phyloP scores from a whole-genome alignment of 2,113 vertebrate genomes.

The Scomber japonicus region DNA sequence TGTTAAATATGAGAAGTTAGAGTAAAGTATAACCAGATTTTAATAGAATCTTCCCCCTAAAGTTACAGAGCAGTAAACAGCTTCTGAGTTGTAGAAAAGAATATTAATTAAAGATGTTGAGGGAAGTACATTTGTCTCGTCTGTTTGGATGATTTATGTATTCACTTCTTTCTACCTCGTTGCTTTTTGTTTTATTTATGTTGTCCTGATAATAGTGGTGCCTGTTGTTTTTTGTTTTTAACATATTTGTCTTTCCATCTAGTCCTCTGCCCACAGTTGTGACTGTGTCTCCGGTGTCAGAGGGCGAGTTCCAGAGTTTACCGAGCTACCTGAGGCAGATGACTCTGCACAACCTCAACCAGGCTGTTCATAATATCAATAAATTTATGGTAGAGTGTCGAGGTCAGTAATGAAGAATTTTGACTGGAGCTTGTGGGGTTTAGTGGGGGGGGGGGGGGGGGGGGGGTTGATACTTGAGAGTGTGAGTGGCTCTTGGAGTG shows the following conservation, averaged over 20 bases:
- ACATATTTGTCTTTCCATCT: not conserved
- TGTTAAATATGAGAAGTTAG: no score
- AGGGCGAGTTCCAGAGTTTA: constrained; percentile 77
- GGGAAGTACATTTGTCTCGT: not conserved
- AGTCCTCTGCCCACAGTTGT: constrained; percentile 29
- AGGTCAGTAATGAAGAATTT: constrained; percentile 60
- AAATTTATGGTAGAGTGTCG: constrained; percentile 31
- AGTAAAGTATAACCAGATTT: no score
- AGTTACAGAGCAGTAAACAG: no score
- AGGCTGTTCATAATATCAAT: constrained; percentile 78
- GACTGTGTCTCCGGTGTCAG: constrained; percentile 64
- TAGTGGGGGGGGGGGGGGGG: no score
- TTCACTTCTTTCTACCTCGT: not conserved
- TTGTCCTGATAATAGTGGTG: not conserved
- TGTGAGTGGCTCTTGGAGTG: no score
- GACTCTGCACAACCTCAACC: constrained; percentile 78
- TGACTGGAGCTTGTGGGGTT: no score
- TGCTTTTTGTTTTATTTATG: not conserved
- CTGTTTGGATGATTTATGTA: not conserved
- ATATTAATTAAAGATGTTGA: not conserved
- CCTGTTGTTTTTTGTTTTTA: not conserved
- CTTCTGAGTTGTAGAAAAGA: not conserved
- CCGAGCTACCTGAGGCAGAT: constrained; percentile 81
- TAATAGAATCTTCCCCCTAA: no score
- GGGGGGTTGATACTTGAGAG: no score